phyloP scores from a whole-genome alignment of 2,113 vertebrate species.

The Labeo catla region DNA sequence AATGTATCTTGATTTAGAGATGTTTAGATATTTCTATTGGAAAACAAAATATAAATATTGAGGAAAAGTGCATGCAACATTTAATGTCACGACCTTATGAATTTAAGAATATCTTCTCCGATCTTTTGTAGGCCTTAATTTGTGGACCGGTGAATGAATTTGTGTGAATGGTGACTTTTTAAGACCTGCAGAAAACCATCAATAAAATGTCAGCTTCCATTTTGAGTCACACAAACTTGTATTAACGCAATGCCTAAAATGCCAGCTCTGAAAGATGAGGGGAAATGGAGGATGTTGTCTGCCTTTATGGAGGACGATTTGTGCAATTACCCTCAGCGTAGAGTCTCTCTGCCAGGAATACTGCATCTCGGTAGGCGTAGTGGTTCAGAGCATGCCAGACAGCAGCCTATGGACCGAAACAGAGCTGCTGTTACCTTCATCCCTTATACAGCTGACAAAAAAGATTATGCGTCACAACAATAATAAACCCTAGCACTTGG shows the following conservation, averaged over 20 bases:
- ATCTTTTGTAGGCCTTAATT: background rate
- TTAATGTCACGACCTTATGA: background rate
- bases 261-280: background rate
- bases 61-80: background rate
- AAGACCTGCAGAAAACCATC: background rate
- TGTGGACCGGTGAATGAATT: background rate
- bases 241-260: background rate
- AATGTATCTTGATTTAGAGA: background rate
- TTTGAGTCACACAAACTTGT: background rate
- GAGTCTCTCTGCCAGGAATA: slow-evolving; percentile 88
- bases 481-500: background rate
- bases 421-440: slow-evolving; percentile 38
- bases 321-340: slow-evolving; percentile 87
- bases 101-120: background rate
- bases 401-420: slow-evolving; percentile 80
- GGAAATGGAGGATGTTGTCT: background rate
- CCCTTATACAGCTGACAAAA: background rate
- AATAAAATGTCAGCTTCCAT: slow-evolving; percentile 21
- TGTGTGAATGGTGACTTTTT: background rate
- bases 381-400: slow-evolving; percentile 94
- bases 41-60: background rate
- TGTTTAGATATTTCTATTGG: background rate
- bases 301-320: background rate
- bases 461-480: background rate
- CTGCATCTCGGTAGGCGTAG: slow-evolving; percentile 89